Evolutionary conservation across 2,888 invertebrate genomes (phyloP), one percentile per base, ranked within the genome.

Genomic region (Drosophila mettleri): DNA sequence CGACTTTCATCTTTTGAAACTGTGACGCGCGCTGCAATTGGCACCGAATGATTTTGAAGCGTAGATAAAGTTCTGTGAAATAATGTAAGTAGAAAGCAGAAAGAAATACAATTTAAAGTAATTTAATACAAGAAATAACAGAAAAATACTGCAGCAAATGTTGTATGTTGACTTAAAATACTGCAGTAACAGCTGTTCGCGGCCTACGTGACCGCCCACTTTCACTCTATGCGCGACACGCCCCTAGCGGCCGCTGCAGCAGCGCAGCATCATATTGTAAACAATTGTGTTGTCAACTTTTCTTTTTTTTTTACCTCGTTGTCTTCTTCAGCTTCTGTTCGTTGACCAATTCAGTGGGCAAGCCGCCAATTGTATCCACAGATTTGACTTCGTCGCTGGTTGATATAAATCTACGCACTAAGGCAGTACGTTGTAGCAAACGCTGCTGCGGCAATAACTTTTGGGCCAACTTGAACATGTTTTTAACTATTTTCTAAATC

Each of bases 1-100:
- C 96, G 93, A 91, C 95, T 95, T 93, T 97, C 97, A 92, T 97
- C 97, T 93, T 96, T 96, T 69, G 95, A 95, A 52, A 95, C 94
- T 51, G 94, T 94, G 83, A 94, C 93, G 74, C 94, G 94, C 74
- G 95, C 93, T 69, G 94, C 94, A 91, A 91, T 74, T 31, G 92
- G 91, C 36, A 90, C 85, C 16, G 91, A 88, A 72, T 91, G 88
- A 86, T 92, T 92, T 62, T 87, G 86, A 14, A 91, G 77, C 14
- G 92, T 92, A 63, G 92, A 90, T 74, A 92, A 76, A 38, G 91
- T 89, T 88, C 92, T 92, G 70, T 20, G 80, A 88, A 31, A 60
- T 16, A 52, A 8, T 16, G 16, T 41, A 54, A 54, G 12, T 12
- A 27, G 2, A 36, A 36, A 5, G 43, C 6, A 38, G 20, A 12